Evolutionary conservation across 1,140 invertebrate genomes (phyloP), one percentile per base, ranked within the genome.

Genomic region (Drosophila prosaltans): DNA sequence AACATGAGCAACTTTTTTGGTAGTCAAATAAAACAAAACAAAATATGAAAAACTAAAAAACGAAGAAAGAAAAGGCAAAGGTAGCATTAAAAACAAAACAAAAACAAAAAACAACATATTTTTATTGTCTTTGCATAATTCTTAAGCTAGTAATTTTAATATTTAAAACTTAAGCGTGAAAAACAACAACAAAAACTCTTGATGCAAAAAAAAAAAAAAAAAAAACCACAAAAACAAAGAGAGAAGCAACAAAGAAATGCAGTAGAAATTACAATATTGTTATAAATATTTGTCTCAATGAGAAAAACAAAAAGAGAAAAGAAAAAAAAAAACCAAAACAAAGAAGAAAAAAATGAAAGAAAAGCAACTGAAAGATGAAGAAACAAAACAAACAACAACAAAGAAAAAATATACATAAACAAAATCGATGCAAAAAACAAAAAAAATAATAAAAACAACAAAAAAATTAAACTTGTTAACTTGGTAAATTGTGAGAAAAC

Each of bases 121-220:
- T 89, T 89, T 89, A 89, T 89, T 89, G 84, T 89, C 84, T 89
- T 89, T 89, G 80, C 84, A 90, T 90, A 89, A 80, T 89, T 89
- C 74, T 84, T 89, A 89, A 89, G 84, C 80, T 84, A 89, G 80
- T 81, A 89, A 84, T 89, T 84, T 89, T 89, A 88, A 84, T 84
- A 89, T 84, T 54, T 88, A 88, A 78, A 71, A 68, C 70, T 54
- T 89, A 89, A 88, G 83, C 77, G 65, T 75, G 68, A 79, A 88
- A 77, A 65, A 82, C 79, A 66, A 85, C 78, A 74, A 28, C 2
- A 36, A 36, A 7, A 36, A 36, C 32, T 4, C 32, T 36, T 36
- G 32, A 36, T 36, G 32, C 32, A 36, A 70, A 66, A 61, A 51
- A 40, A 70, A 41, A 10, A 30, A 40, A 24, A 51, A 45, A 59